A percentile compares a stretch with the other conserved stretches of the same genome.
These are phyloP conservation scores for Girardinus metallicus DNA, from an alignment of 2,797 vertebrate species.

Conservation along the genomic window DNA sequence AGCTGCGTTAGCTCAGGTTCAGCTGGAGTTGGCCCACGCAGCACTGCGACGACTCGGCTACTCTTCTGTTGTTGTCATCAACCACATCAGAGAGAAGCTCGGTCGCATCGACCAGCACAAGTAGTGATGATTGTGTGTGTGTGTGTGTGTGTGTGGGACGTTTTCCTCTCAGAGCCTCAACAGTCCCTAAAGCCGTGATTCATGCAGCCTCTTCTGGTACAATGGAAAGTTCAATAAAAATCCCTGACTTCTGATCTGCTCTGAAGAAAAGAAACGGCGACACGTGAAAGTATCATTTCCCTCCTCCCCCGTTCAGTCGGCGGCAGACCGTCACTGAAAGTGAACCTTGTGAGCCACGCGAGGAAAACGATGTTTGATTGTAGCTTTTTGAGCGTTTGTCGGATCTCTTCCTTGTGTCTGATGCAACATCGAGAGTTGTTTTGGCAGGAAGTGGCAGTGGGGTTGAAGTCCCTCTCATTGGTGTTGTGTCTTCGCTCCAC, in stretches of 20 bases:
- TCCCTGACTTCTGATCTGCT: slow-evolving; percentile 49
- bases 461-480: slow-evolving; percentile 19
- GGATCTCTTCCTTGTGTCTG: slow-evolving; percentile 5
- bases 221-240: slow-evolving; percentile 68
- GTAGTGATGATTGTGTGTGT: slow-evolving; percentile 24
- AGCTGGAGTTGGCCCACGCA: slow-evolving; percentile 24
- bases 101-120: slow-evolving; percentile 49
- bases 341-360: neutral
- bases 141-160: slow-evolving; percentile 8
- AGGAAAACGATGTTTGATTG: slow-evolving; percentile 16
- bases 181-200: slow-evolving; percentile 66
- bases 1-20: slow-evolving; percentile 15
- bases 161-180: slow-evolving; percentile 34
- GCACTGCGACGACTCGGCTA: slow-evolving; percentile 26
- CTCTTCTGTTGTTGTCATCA: slow-evolving; percentile 40
- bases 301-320: slow-evolving; percentile 19
- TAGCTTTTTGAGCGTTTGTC: slow-evolving; percentile 11
- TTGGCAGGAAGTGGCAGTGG: neutral
- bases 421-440: neutral
- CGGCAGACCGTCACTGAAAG: slow-evolving; percentile 15
- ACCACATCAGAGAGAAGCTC: slow-evolving; percentile 62
- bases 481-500: slow-evolving; percentile 53
- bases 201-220: slow-evolving; percentile 38
- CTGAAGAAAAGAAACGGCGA: slow-evolving; percentile 6
- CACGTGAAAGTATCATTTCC: slow-evolving; percentile 6